Conservation (phyloP, 92 coral and sea anemone genomes). For the Epizoanthus rinbou region DNA sequence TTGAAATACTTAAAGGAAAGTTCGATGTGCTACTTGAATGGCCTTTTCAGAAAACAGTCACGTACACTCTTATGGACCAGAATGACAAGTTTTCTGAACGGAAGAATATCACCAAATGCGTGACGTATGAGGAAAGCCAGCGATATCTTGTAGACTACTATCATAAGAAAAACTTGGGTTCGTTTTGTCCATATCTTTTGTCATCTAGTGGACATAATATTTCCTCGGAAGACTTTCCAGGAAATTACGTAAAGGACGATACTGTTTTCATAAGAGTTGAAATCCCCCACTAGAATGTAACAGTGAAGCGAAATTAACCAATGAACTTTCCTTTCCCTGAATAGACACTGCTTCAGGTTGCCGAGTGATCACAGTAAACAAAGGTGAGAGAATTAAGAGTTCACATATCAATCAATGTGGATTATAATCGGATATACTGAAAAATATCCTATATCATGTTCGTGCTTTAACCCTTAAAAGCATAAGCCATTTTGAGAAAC, state of each 20-base stretch:
- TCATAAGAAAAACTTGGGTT: conserved; percentile 48
- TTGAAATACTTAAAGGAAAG: conserved; percentile 53
- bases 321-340: too few species aligned
- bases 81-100: conserved; percentile 44
- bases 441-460: too few species aligned
- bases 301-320: too few species aligned
- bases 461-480: too few species aligned
- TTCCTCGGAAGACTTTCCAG: neutral
- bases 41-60: conserved; percentile 60
- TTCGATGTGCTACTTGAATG: conserved; percentile 59
- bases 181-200: conserved; percentile 42
- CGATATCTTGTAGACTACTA: conserved; percentile 48
- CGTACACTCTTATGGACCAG: conserved; percentile 54
- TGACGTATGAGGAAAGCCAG: conserved; percentile 43
- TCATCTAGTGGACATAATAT: conserved; percentile 36
- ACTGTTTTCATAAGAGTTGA: conserved; percentile 51
- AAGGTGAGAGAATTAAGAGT: too few species aligned
- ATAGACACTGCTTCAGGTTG: too few species aligned
- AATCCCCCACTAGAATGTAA: conserved; percentile 26
- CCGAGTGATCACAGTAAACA: too few species aligned
- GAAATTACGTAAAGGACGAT: conserved; percentile 50
- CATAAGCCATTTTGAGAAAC: too few species aligned
- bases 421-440: too few species aligned
- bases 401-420: too few species aligned
- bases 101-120: conserved; percentile 45